These are phyloP conservation scores for Australoheros scitulus DNA, from an alignment of 2,113 vertebrate genomes.

Conservation along the genomic window DNA sequence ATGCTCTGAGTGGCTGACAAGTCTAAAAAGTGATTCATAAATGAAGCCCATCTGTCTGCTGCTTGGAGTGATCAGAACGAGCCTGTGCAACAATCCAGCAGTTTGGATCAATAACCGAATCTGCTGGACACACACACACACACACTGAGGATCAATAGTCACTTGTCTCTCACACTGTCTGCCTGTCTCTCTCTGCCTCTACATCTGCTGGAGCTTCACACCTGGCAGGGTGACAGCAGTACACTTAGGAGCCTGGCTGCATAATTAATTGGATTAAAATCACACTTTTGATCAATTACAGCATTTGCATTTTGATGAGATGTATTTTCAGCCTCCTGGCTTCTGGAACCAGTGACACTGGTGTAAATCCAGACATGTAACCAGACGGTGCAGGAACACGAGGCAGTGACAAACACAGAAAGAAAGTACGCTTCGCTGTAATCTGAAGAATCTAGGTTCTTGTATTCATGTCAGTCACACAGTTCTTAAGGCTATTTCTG, in stretches of 20 bases:
- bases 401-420: background rate
- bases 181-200: background rate
- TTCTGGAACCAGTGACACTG: background rate
- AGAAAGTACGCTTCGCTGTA: background rate
- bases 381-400: too few relatives aligned
- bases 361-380: too few relatives aligned
- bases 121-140: background rate
- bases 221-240: background rate
- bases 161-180: background rate
- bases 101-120: constrained; percentile 1
- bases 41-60: background rate
- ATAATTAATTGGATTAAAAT: constrained; percentile 23
- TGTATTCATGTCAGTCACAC: background rate
- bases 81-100: constrained; percentile 5
- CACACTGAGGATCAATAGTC: constrained; percentile 17
- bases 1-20: too few relatives aligned
- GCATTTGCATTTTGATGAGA: constrained; percentile 22
- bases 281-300: background rate
- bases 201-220: background rate
- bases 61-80: constrained; percentile 3
- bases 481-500: background rate
- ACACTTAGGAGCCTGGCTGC: background rate
- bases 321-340: background rate
- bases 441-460: background rate
- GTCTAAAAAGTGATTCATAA: background rate